phyloP scores from a whole-genome alignment of 2,113 vertebrate species.

The Myxocyprinus asiaticus region DNA sequence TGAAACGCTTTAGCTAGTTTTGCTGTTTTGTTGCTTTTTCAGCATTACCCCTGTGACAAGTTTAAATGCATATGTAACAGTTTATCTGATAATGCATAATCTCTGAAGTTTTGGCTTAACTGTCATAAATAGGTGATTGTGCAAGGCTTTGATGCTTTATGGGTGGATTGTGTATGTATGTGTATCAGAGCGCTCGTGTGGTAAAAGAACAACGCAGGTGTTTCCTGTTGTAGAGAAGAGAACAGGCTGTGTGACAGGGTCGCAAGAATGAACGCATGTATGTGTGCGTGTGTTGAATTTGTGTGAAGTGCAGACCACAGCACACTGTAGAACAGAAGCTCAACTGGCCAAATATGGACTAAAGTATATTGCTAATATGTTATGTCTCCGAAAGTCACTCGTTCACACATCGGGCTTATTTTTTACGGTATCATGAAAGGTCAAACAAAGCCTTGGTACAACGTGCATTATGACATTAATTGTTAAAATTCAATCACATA shows the following conservation, averaged over 20 bases:
- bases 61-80: background rate
- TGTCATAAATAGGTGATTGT: constrained; percentile 39
- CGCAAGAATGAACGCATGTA: constrained; percentile 10
- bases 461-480: too few species aligned
- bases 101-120: constrained; percentile 21
- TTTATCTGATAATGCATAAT: constrained; percentile 27
- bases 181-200: constrained; percentile 38
- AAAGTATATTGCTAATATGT: background rate
- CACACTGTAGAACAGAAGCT: constrained; percentile 6
- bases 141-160: constrained; percentile 45
- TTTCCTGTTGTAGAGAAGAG: constrained; percentile 57
- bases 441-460: too few species aligned
- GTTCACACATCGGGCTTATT: background rate
- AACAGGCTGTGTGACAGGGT: constrained; percentile 8
- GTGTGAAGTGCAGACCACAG: constrained; percentile 20
- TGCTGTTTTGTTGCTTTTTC: background rate
- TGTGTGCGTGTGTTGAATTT: constrained; percentile 25
- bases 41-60: background rate
- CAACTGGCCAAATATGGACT: constrained; percentile 12
- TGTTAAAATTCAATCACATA: too few species aligned
- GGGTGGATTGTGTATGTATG: constrained; percentile 30
- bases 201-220: constrained; percentile 55
- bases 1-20: background rate
- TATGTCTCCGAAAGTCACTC: background rate
- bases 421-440: too few species aligned